phyloP scores from a whole-genome alignment of 2,797 vertebrate genomes.

The Falco berigora region DNA sequence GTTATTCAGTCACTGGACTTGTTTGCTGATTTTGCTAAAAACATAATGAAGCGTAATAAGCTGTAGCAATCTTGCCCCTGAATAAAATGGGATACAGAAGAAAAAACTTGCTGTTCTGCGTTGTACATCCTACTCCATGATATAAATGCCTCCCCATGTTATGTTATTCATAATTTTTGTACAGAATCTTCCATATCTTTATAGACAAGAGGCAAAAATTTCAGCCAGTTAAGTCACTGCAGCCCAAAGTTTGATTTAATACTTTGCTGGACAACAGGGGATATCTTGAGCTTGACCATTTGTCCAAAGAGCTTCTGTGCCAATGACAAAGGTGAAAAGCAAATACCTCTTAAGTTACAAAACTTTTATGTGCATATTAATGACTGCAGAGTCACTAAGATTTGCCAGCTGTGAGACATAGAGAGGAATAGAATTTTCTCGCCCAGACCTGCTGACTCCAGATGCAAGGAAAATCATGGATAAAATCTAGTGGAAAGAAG shows the following conservation, averaged over 20 bases:
- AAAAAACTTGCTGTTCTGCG: background rate
- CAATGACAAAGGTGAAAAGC: background rate
- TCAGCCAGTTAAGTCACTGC: background rate
- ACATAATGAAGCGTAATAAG: background rate
- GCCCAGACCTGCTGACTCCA: background rate
- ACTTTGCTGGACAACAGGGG: background rate
- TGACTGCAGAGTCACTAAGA: background rate
- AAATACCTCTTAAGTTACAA: background rate
- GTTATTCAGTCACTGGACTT: background rate
- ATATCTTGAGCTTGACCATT: background rate
- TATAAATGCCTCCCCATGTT: background rate
- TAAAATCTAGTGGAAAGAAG: background rate
- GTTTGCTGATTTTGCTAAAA: slow-evolving; percentile 23
- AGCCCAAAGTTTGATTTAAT: background rate
- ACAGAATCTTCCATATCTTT: background rate
- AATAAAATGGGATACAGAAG: background rate
- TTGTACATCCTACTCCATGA: background rate
- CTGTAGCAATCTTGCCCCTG: background rate
- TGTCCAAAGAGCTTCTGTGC: background rate
- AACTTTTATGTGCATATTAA: background rate
- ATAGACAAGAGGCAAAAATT: background rate
- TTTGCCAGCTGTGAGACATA: background rate
- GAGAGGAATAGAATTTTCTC: background rate
- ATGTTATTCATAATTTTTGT: background rate
- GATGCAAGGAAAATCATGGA: background rate